Conservation (phyloP, 2,797 vertebrate genomes). For the Neosalanx taihuensis region DNA sequence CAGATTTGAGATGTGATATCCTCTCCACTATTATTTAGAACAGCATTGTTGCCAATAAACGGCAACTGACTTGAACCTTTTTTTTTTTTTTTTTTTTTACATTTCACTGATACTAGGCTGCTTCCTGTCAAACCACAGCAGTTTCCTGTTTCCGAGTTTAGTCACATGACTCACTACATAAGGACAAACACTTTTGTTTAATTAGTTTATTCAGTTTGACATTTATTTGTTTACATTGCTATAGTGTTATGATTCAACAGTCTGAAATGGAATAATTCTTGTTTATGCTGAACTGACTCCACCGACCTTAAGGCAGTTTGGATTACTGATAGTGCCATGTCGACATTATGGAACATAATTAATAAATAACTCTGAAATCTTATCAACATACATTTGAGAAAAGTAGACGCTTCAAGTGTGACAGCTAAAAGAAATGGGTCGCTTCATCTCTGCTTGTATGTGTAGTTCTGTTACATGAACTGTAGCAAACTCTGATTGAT, state of each 20-base stretch:
- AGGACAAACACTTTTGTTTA: constrained; percentile 28
- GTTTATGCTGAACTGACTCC: constrained; percentile 30
- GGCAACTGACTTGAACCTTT: not conserved
- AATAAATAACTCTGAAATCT: constrained; percentile 55
- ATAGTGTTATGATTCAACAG: constrained; percentile 51
- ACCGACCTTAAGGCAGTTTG: constrained; percentile 32
- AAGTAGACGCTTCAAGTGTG: constrained; percentile 15
- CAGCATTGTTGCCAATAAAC: not conserved
- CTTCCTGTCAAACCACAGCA: not conserved
- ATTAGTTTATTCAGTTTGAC: constrained; percentile 55
- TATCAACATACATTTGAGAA: constrained; percentile 30
- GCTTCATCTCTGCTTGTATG: constrained; percentile 23
- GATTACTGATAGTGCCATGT: constrained; percentile 44
- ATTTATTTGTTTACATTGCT: constrained; percentile 53
- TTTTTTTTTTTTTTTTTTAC: not conserved
- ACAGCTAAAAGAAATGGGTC: not conserved
- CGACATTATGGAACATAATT: constrained; percentile 49
- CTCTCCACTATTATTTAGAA: no score
- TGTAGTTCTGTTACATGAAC: constrained; percentile 17
- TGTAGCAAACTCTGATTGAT: constrained; percentile 10
- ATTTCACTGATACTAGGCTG: not conserved
- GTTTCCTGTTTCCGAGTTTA: not conserved
- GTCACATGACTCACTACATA: constrained; percentile 5
- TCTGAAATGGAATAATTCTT: constrained; percentile 33
- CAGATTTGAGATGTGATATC: not conserved